phyloP scores from a whole-genome alignment of 2,888 invertebrate genomes.

The Petrolisthes cinctipes region DNA sequence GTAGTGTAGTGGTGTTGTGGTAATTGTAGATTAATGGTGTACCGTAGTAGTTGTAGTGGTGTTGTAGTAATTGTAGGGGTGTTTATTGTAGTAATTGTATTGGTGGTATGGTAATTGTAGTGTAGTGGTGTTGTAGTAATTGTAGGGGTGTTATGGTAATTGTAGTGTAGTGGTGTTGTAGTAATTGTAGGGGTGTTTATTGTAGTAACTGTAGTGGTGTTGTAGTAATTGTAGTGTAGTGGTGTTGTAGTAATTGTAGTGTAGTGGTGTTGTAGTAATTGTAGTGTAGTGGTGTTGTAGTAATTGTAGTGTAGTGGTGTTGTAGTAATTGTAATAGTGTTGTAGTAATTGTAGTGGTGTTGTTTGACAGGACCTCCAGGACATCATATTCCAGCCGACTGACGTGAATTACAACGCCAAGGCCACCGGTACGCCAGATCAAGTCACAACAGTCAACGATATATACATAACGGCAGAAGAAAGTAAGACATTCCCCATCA shows the following conservation, averaged over 20 bases:
- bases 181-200: background rate
- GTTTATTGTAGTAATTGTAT: too few species aligned
- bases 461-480: constrained; percentile 18
- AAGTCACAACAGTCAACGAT: constrained; percentile 12
- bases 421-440: background rate
- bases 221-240: too few species aligned
- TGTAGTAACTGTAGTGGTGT: background rate
- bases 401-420: background rate
- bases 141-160: too few species aligned
- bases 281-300: background rate
- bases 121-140: background rate
- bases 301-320: background rate
- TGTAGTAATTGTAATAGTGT: background rate
- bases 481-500: background rate
- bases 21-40: background rate
- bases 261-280: background rate
- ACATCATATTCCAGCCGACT: background rate
- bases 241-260: background rate
- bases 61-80: background rate
- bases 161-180: background rate
- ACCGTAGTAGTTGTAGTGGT: too few species aligned
- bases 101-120: background rate
- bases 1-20: too few species aligned
- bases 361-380: background rate
- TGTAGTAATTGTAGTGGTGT: background rate